Percentiles rank a stretch among this genome's conserved stretches.
phyloP scores from a whole-genome alignment of 1,140 invertebrate genomes.

The Parapsyche elsis region DNA sequence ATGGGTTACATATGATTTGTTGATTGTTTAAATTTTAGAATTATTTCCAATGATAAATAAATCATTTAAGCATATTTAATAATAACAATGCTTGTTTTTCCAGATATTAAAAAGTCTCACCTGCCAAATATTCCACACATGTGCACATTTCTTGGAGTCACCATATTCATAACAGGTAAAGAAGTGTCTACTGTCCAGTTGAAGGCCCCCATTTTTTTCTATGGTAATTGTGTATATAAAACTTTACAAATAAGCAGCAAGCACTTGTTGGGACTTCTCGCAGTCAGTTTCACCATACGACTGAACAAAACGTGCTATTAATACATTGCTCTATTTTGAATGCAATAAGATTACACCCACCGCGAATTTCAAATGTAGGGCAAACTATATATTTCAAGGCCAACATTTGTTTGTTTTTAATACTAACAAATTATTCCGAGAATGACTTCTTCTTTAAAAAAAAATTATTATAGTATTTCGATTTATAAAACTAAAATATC shows the following conservation, averaged over 20 bases:
- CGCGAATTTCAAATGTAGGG: neutral
- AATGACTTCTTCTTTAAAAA: too few relatives aligned
- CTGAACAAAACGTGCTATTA: conserved; percentile 16
- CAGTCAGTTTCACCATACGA: neutral
- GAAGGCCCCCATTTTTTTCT: conserved; percentile 59
- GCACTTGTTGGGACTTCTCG: neutral
- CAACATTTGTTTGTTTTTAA: neutral
- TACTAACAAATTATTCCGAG: neutral
- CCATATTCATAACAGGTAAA: conserved; percentile 63
- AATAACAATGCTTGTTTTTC: too few relatives aligned
- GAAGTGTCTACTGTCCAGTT: conserved; percentile 62
- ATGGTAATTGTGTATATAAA: neutral
- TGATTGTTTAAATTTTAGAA: too few relatives aligned
- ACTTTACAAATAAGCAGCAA: neutral
- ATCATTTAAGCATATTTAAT: too few relatives aligned
- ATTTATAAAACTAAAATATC: too few relatives aligned
- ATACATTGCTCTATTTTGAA: conserved; percentile 35
- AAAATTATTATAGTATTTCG: too few relatives aligned
- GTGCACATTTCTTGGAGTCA: conserved; percentile 60
- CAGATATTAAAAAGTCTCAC: conserved; percentile 59
- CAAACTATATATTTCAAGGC: conserved; percentile 6
- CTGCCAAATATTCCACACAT: conserved; percentile 63
- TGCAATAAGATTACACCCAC: neutral
- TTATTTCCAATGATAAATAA: too few relatives aligned
- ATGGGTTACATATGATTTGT: too few relatives aligned